Evolutionary conservation across 2,797 vertebrate species (phyloP), one percentile per base, ranked within the genome.

Genomic region (Artibeus lituratus): DNA sequence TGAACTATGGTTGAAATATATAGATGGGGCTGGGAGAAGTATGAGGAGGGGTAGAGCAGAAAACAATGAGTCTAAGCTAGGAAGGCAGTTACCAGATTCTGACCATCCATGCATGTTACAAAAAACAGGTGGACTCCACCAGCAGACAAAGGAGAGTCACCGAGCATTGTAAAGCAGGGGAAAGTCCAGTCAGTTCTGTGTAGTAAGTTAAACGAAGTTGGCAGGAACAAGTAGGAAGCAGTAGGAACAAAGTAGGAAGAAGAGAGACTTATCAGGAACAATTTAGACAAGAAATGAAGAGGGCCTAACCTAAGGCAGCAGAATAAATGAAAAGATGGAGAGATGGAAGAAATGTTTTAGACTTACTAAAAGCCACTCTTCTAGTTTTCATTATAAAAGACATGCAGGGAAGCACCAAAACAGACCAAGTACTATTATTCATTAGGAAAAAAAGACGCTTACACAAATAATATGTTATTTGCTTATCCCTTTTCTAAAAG

Each of bases 391-490:
- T 94, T 42, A 39, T 16, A 55, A 94, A 93, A 91, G 35, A 35
- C 35, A 65, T 0, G 0, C 11, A n/a, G 8, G 24, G 44, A 80
- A 51, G 12, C 39, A 95, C 24, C 9, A 37, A 84, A 59, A 35
- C 1, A 70, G 42, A 53, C 15, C 73, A 62, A 76, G 21, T 70
- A 85, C n/a, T 35, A 10, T 65, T 91, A 84, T 21, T 89, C 44
- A 49, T 49, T 87, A 83, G 26, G 91, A 22, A 89, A 91, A 95
- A 94, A 94, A 82, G 32, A 57, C 26, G 4, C 70, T 88, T 74
- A 32, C 10, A 84, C 62, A 94, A 96, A 57, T 87, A 72, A 35
- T 44, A 14, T 16, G 12, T 44, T 59, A 72, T 83, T 90, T 94
- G 14, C 42, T 81, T 88, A 57, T 47, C 5, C 4, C 8, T 82